Evolutionary conservation across 2,888 invertebrate genomes (phyloP).

Genomic region (Pseudococcus longispinus): DNA sequence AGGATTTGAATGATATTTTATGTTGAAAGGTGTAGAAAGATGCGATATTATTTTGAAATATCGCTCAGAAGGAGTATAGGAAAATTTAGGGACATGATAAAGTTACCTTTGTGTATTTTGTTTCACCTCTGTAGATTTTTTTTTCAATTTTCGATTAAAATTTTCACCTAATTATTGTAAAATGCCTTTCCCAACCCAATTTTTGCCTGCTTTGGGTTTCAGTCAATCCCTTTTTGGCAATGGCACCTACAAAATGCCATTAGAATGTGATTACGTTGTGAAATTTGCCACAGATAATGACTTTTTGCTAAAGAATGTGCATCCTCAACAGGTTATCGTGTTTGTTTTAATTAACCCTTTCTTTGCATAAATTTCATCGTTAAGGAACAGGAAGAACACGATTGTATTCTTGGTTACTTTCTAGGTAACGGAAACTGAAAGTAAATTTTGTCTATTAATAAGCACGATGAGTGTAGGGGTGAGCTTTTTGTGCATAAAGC

Average conservation of each 20-base stretch:
- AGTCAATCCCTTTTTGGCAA: too few species aligned
- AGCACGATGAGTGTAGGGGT: not conserved
- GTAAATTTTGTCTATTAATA: not conserved
- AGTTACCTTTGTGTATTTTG: too few species aligned
- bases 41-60: not conserved
- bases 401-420: not conserved
- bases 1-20: not conserved
- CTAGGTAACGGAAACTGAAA: conserved; percentile 19
- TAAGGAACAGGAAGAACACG: not conserved
- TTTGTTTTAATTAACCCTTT: conserved; percentile 25
- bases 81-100: too few species aligned
- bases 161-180: too few species aligned
- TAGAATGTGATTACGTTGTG: too few species aligned
- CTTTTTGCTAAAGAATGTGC: not conserved
- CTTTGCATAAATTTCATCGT: not conserved
- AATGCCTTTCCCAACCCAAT: too few species aligned
- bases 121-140: too few species aligned
- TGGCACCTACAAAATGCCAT: too few species aligned
- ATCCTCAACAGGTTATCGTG: conserved; percentile 40
- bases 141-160: too few species aligned
- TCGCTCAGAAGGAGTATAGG: too few species aligned
- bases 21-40: not conserved
- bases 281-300: not conserved
- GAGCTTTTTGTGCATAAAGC: not conserved
- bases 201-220: too few species aligned